Base-by-base conservation (phyloP, 2,113 vertebrate genomes). In the Gobio gobio region DNA sequence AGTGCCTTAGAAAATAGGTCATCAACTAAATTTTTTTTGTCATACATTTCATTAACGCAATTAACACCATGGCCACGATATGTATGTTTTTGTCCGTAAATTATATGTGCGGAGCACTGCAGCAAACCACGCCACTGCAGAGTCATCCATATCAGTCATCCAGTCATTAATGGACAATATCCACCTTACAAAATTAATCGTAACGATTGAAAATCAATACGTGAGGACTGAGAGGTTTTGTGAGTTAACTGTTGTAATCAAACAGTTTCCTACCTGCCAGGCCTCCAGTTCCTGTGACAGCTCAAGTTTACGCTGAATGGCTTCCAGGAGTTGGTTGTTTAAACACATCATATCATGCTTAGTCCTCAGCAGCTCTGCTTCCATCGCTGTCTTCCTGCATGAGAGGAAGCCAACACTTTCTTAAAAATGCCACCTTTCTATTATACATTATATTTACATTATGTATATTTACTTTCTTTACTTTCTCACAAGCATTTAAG, bases 241-340 rank as follows among this genome's bases (percentile, higher is more conserved):
- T 29, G n/a, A 54, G 12, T 49, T 0, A 6, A 45, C 33, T 63
- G 3, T 63, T 26, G 4, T 26, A 13, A 61, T 61, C n/a, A 73
- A 24, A 43, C 12, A 22, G 29, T 26, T 54, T 29, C 66, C 82
- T 89, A 96, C 96, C 96, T 97, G 95, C 96, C 96, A 97, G 88
- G 95, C 95, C 87, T 97, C 96, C 88, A 96, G 93, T 80, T 97
- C 95, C 91, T 96, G 95, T 3, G 93, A 94, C 86, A 97, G 94
- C 82, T 94, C 93, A 86, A 96, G 94, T 90, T 97, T 97, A 36
- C 95, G 95, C 84, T 96, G 94, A 74, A 97, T 93, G 76, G 95
- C 95, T 58, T 96, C 95, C 90, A 97, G 90, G 88, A 97, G 89
- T 89, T 97, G 96, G 88, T 96, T 95, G 93, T 96, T 96, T 85